These are phyloP conservation scores for Dolichomitus sp. DNA, from an alignment of 2,888 invertebrate species.

Conservation along the genomic window DNA sequence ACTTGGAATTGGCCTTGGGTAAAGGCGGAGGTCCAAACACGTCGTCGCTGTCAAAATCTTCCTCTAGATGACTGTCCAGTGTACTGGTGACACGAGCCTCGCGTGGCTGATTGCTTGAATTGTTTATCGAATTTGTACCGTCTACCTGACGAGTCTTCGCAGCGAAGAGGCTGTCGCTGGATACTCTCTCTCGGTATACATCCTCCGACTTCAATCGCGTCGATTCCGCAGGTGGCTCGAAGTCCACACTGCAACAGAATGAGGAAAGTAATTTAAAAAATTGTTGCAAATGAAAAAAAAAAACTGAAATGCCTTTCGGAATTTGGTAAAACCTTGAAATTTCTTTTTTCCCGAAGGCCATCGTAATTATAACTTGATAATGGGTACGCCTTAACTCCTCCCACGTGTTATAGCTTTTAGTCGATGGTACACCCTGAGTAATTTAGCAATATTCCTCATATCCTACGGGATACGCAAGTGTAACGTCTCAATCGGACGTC, in stretches of 20 bases:
- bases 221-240: constrained; percentile 79
- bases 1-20: constrained; percentile 75
- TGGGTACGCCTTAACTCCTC: constrained; percentile 43
- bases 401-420: background rate
- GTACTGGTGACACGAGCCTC: constrained; percentile 41
- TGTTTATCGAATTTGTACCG: constrained; percentile 55
- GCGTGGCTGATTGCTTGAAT: constrained; percentile 49
- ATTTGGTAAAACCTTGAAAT: too few relatives aligned
- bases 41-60: constrained; percentile 78
- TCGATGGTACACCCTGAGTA: constrained; percentile 7
- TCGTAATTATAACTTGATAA: constrained; percentile 38
- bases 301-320: too few relatives aligned
- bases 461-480: constrained; percentile 54
- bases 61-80: constrained; percentile 65
- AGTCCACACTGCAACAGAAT: constrained; percentile 72
- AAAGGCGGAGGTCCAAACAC: constrained; percentile 83
- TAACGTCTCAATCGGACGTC: constrained; percentile 73
- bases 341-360: background rate
- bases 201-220: constrained; percentile 80
- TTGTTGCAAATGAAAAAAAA: too few relatives aligned
- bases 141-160: constrained; percentile 65
- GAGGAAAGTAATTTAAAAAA: background rate
- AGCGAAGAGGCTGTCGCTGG: constrained; percentile 78
- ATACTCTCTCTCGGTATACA: constrained; percentile 78
- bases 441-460: constrained; percentile 63